phyloP scores from a whole-genome alignment of 2,797 vertebrate genomes.

The Lerista edwardsae region DNA sequence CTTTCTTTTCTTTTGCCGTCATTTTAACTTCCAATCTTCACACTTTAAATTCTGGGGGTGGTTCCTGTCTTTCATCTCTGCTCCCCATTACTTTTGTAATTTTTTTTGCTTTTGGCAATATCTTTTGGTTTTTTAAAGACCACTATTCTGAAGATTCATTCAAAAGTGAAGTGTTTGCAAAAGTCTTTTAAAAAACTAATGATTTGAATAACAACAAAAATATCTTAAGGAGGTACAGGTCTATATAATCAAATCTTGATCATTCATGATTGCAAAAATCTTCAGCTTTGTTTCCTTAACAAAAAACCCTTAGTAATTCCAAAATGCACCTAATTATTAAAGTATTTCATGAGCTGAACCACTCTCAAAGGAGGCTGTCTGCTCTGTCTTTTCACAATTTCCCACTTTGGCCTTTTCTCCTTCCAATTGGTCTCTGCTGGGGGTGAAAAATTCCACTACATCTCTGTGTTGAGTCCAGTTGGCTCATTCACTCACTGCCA shows the following conservation, averaged over 20 bases:
- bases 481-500: background rate
- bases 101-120: background rate
- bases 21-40: background rate
- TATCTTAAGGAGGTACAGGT: background rate
- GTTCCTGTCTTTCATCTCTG: too few relatives aligned
- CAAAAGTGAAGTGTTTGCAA: background rate
- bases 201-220: too few relatives aligned
- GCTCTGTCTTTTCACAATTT: background rate
- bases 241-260: background rate
- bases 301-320: background rate
- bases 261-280: background rate
- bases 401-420: background rate
- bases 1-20: accelerated
- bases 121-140: background rate
- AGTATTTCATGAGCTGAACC: background rate
- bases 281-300: background rate
- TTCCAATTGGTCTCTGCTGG: background rate
- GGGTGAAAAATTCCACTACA: background rate
- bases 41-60: background rate
- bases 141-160: background rate
- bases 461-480: background rate
- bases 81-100: background rate
- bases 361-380: background rate
- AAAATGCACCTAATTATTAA: background rate
- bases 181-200: too few relatives aligned